These are phyloP conservation scores for Tympanoctomys barrerae DNA, from an alignment of 2,797 vertebrate species.

Conservation along the genomic window DNA sequence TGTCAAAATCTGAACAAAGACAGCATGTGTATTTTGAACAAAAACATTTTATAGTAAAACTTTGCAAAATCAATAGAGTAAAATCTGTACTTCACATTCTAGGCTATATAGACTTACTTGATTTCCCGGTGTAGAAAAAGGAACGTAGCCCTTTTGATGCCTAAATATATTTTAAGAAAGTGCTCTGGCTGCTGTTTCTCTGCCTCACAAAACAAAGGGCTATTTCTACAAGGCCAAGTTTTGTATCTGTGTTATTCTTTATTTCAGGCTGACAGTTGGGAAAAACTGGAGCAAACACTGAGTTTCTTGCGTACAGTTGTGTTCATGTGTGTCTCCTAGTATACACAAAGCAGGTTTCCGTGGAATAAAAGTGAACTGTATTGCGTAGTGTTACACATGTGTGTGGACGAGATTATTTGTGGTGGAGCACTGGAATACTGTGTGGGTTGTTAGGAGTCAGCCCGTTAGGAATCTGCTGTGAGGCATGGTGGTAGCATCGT, in stretches of 20 bases:
- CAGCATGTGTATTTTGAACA: conserved; percentile 74
- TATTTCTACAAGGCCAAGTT: conserved; percentile 77
- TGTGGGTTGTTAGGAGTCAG: neutral
- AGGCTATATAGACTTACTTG: conserved; percentile 50
- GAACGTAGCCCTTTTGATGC: conserved; percentile 59
- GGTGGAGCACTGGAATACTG: conserved; percentile 46
- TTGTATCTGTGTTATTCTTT: conserved; percentile 66
- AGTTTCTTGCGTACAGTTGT: conserved; percentile 40
- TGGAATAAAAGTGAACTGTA: conserved; percentile 69
- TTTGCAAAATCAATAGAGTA: conserved; percentile 72
- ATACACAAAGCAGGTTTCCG: conserved; percentile 54
- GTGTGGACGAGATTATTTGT: conserved; percentile 30
- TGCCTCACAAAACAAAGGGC: conserved; percentile 83
- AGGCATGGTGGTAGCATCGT: neutral
- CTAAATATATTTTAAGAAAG: conserved; percentile 40
- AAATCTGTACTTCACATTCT: conserved; percentile 69
- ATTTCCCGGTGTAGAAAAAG: conserved; percentile 65
- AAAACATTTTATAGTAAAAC: conserved; percentile 70
- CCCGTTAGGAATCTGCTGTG: conserved; percentile 25
- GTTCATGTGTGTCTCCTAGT: conserved; percentile 56
- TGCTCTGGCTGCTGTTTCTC: conserved; percentile 62
- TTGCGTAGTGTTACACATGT: neutral
- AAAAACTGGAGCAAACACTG: conserved; percentile 42
- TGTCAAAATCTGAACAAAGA: conserved; percentile 60
- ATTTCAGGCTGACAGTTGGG: conserved; percentile 54